Base-by-base conservation (phyloP, 2,888 invertebrate genomes). In the Chirona hameri region DNA sequence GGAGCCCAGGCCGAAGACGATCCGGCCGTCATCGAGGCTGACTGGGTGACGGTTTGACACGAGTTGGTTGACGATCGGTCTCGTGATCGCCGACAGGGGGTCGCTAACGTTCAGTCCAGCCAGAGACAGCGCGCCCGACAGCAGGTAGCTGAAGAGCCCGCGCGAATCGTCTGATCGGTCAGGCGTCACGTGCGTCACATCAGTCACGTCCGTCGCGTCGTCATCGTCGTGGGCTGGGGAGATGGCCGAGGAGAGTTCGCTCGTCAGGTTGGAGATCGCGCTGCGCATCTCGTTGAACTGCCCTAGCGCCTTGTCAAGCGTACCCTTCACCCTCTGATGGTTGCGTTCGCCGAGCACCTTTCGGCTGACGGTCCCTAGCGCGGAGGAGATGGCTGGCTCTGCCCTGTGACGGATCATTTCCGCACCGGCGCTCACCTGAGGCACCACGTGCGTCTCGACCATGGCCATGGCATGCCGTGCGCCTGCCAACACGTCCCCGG, bases 41-140 rank as follows among this genome's bases (percentile, higher is more conserved):
- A 87, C 85, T n/a, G 79, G 79, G 14, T 79, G n/a, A n/a, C 79
- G 79, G 39, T 86, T 86, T 65, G 87, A 86, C 14, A 87, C 81
- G 79, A 86, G 85, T 84, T 86, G 85, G 31, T 86, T 86, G 79
- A 87, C 84, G 39, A 85, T 85, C 21, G 86, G 85, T 82, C 86
- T 85, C 57, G 92, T 94, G 84, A 94, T 90, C 0, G 94, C 94
- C 0, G 93, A 94, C 83, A 94, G 93, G 84, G 93, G 93, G 87
- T 94, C 94, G 0, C 94, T 94, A 0, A 94, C 93, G 86, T 95
- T 95, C 86, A 92, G 90, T 84, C 94, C 94, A 83, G 95, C 91
- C 0, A 94, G 94, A 87, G 94, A 93, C 81, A 94, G 89, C 7
- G 94, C 94, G 81, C 84, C 82, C 79, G 80, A 81, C 39, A 85